Evolutionary conservation across 2,797 vertebrate genomes (phyloP).

Genomic region (Alexandromys oeconomus): DNA sequence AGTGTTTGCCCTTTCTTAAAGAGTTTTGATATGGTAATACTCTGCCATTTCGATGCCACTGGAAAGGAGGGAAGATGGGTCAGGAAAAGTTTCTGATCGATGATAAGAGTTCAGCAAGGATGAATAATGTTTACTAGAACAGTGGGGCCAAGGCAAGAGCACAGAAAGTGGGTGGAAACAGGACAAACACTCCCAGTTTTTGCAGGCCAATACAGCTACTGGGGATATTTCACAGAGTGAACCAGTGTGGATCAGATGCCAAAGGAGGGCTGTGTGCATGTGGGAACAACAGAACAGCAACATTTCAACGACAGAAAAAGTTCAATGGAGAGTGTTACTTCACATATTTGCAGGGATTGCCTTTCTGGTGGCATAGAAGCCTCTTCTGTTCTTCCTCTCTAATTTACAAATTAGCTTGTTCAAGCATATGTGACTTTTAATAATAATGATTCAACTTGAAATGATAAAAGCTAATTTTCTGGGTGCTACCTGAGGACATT

Average conservation of each 20-base stretch:
- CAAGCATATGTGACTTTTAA: background rate
- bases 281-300: background rate
- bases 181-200: background rate
- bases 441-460: background rate
- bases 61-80: background rate
- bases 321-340: background rate
- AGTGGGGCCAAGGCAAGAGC: background rate
- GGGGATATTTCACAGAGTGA: background rate
- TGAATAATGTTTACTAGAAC: background rate
- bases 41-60: background rate
- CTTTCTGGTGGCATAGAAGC: background rate
- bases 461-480: background rate
- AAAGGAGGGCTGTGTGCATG: background rate
- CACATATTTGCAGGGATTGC: background rate
- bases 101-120: background rate
- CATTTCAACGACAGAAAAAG: background rate
- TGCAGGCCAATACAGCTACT: accelerated
- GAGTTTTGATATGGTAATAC: background rate
- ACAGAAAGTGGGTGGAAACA: background rate
- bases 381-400: background rate
- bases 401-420: background rate
- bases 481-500: background rate
- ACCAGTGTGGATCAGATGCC: background rate
- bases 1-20: background rate
- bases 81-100: background rate